phyloP scores from a whole-genome alignment of 2,113 vertebrate species.

The Periophthalmodon schlosseri region DNA sequence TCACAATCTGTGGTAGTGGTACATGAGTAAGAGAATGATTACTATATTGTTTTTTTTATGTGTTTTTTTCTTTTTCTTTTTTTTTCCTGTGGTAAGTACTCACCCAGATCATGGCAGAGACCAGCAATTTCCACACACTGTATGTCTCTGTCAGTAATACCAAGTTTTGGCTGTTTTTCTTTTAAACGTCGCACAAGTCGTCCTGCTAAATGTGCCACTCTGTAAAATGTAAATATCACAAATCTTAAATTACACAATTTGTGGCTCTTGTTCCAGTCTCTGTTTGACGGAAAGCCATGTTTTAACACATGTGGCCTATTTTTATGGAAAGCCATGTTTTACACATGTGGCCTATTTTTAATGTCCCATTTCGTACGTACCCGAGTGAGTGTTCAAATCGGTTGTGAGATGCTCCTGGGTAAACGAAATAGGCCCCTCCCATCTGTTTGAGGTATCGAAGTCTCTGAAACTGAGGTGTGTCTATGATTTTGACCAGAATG shows the following conservation, averaged over 20 bases:
- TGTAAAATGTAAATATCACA: slow-evolving; percentile 46
- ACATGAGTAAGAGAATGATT: not conserved
- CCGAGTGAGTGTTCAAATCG: slow-evolving; percentile 31
- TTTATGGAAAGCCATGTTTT: not conserved
- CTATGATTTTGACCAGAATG: slow-evolving; percentile 88
- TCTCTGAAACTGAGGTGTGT: slow-evolving; percentile 96
- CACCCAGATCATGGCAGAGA: slow-evolving; percentile 91
- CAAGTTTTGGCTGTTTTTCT: slow-evolving; percentile 67
- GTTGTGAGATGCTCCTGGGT: slow-evolving; percentile 84
- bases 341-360: no score
- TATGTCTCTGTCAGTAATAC: slow-evolving; percentile 77
- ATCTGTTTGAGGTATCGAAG: slow-evolving; percentile 92
- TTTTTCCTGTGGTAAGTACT: slow-evolving; percentile 3
- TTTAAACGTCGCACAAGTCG: slow-evolving; percentile 72
- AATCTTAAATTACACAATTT: not conserved
- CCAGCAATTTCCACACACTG: slow-evolving; percentile 89
- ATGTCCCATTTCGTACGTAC: not conserved
- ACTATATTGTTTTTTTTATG: not conserved
- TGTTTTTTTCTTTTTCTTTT: not conserved
- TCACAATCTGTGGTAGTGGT: no score
- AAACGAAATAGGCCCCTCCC: slow-evolving; percentile 89
- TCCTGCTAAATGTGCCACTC: slow-evolving; percentile 86
- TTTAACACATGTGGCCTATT: not conserved
- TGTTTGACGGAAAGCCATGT: not conserved
- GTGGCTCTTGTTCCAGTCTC: not conserved